These are phyloP conservation scores for Disparrhopalites patrizii DNA, from an alignment of 2,888 invertebrate species.

Conservation along the genomic window DNA sequence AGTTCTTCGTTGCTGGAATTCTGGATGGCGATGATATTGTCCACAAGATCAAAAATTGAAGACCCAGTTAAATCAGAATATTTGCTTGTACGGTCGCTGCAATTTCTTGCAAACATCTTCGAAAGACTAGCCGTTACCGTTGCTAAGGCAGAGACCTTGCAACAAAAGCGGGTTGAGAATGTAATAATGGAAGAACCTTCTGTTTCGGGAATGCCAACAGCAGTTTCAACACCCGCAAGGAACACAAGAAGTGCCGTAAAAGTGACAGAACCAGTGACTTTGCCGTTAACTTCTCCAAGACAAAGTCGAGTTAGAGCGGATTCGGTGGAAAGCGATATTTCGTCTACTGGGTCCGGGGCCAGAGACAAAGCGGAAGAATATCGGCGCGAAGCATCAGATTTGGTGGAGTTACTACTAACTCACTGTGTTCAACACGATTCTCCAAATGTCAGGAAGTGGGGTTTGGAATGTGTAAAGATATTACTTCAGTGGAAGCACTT, in stretches of 20 bases:
- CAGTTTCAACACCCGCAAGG: slow-evolving; percentile 10
- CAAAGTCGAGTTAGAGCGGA: neutral
- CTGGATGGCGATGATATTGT: slow-evolving; percentile 23
- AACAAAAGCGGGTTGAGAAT: neutral
- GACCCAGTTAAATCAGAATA: slow-evolving; percentile 21
- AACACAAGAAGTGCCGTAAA: neutral
- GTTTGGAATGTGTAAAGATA: slow-evolving; percentile 31
- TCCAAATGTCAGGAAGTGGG: slow-evolving; percentile 28
- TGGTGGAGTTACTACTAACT: slow-evolving; percentile 35
- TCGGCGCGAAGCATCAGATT: slow-evolving; percentile 8
- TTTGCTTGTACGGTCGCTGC: slow-evolving; percentile 25
- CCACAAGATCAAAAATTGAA: neutral
- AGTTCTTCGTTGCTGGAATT: slow-evolving; percentile 20
- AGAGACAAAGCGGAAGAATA: neutral
- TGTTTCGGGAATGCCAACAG: neutral
- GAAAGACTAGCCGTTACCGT: slow-evolving; percentile 7
- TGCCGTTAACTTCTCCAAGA: neutral
- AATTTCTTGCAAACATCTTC: slow-evolving; percentile 25
- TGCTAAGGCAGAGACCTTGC: neutral
- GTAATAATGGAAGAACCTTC: neutral
- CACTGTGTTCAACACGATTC: slow-evolving; percentile 39
- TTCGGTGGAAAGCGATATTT: neutral
- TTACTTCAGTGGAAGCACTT: slow-evolving; percentile 28
- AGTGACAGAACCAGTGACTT: neutral
- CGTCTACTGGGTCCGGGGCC: neutral